phyloP scores from a whole-genome alignment of 2,888 invertebrate species.

The Pimpla rufipes region DNA sequence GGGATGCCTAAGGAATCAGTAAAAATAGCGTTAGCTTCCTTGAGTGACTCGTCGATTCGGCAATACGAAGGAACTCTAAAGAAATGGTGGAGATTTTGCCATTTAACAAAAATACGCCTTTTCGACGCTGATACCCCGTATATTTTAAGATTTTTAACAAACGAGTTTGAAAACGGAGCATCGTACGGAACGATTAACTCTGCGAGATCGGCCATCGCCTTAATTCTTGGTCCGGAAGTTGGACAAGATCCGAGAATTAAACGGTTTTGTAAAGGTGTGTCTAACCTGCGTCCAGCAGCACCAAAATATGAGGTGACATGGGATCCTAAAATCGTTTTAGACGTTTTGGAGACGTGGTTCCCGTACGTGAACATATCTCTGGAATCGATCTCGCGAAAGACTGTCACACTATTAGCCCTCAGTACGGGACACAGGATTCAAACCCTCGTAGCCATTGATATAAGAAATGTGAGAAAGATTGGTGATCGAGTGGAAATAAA shows the following conservation, averaged over 20 bases:
- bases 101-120: slow-evolving; percentile 22
- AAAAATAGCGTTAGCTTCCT: slow-evolving; percentile 33
- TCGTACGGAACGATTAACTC: slow-evolving; percentile 61
- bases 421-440: slow-evolving; percentile 68
- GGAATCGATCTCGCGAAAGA: slow-evolving; percentile 56
- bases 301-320: slow-evolving; percentile 71
- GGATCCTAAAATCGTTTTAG: slow-evolving; percentile 70
- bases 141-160: slow-evolving; percentile 58
- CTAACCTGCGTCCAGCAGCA: slow-evolving; percentile 63
- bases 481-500: slow-evolving; percentile 56
- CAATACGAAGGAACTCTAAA: slow-evolving; percentile 54
- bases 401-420: slow-evolving; percentile 63
- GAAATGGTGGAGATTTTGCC: slow-evolving; percentile 58
- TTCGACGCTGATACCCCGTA: slow-evolving; percentile 43
- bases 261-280: slow-evolving; percentile 69
- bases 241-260: slow-evolving; percentile 64
- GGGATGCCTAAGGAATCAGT: slow-evolving; percentile 46
- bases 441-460: slow-evolving; percentile 59
- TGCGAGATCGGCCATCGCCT: slow-evolving; percentile 52
- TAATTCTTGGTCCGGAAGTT: slow-evolving; percentile 62
- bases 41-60: slow-evolving; percentile 44
- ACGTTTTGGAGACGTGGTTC: slow-evolving; percentile 59
- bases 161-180: slow-evolving; percentile 50
- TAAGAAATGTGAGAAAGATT: slow-evolving; percentile 45
- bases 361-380: slow-evolving; percentile 44